phyloP scores from a whole-genome alignment of 2,797 vertebrate species.

The Champsocephalus esox region DNA sequence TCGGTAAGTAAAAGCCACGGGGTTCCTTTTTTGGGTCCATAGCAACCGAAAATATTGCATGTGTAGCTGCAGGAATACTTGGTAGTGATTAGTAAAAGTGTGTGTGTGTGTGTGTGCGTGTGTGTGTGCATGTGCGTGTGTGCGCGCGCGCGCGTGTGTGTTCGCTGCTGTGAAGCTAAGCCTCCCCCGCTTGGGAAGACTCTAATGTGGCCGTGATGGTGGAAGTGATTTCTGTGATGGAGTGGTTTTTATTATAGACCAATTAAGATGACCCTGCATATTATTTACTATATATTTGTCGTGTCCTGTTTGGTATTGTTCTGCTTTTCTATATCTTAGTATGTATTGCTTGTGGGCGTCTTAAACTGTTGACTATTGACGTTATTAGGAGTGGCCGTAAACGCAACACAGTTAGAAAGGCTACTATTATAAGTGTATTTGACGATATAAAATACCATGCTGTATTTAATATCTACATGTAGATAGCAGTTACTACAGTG shows the following conservation, averaged over 20 bases:
- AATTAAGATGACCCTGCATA: background rate
- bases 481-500: too few species aligned
- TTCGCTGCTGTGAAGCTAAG: constrained; percentile 51
- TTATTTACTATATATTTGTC: background rate
- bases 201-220: constrained; percentile 52
- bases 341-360: constrained; percentile 11
- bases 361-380: constrained; percentile 20
- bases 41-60: background rate
- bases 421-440: background rate
- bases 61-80: background rate
- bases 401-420: background rate
- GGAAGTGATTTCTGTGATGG: constrained; percentile 51
- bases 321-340: background rate
- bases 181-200: constrained; percentile 59
- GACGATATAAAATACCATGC: background rate
- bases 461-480: background rate
- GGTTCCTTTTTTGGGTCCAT: too few species aligned
- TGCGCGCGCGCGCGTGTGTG: background rate
- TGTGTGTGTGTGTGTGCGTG: constrained; percentile 13
- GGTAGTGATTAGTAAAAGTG: constrained; percentile 54
- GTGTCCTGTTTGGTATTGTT: background rate
- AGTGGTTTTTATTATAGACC: constrained; percentile 1
- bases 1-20: constrained; percentile 77
- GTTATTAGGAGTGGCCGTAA: constrained; percentile 11
- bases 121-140: too few species aligned